phyloP scores from a whole-genome alignment of 2,797 vertebrate genomes.

The Neosilurus mollespiculum region DNA sequence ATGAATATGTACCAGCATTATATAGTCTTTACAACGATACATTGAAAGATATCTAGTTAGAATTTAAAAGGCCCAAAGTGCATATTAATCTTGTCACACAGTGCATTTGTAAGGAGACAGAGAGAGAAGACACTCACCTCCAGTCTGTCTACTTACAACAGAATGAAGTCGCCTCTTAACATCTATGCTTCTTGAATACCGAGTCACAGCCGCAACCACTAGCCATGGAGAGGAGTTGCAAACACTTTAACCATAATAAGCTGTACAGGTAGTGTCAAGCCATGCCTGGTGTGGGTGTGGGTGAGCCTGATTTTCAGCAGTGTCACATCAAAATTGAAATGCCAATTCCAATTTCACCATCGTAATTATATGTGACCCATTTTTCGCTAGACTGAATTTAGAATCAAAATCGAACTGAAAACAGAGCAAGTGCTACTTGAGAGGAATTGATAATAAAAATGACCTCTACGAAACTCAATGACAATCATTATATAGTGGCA shows the following conservation, averaged over 20 bases:
- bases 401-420: constrained; percentile 58
- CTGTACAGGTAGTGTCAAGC: constrained; percentile 49
- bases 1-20: constrained; percentile 47
- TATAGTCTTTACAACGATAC: constrained; percentile 42
- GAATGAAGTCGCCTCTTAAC: constrained; percentile 12
- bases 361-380: constrained; percentile 76
- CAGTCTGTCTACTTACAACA: constrained; percentile 24
- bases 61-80: constrained; percentile 70
- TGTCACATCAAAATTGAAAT: constrained; percentile 75
- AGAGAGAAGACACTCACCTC: constrained; percentile 49
- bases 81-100: constrained; percentile 73
- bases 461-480: constrained; percentile 49
- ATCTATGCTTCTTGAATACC: constrained; percentile 20
- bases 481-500: constrained; percentile 38
- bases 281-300: constrained; percentile 41
- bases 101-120: constrained; percentile 64
- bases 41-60: constrained; percentile 52
- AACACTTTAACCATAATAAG: constrained; percentile 71
- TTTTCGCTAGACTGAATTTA: constrained; percentile 65
- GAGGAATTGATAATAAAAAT: constrained; percentile 57
- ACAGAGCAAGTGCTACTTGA: constrained; percentile 47
- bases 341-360: constrained; percentile 74
- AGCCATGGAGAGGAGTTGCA: constrained; percentile 61
- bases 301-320: constrained; percentile 63
- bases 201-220: constrained; percentile 22